phyloP scores from a whole-genome alignment of 2,797 vertebrate genomes.

The Malurus splendens region DNA sequence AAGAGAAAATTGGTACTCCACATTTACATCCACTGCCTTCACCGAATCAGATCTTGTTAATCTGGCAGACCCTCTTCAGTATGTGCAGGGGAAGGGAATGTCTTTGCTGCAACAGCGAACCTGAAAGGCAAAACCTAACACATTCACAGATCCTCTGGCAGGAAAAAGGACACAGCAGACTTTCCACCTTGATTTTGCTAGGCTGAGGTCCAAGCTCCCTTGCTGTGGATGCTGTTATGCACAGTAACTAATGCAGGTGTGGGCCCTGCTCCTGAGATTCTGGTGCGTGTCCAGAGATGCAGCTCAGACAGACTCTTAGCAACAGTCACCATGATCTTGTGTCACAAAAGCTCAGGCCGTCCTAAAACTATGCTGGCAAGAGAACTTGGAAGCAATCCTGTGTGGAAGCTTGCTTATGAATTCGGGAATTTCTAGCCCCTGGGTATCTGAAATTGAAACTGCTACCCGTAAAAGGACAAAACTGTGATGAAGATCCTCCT shows the following conservation, averaged over 20 bases:
- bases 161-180: not conserved
- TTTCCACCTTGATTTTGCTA: not conserved
- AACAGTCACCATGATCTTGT: not conserved
- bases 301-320: not conserved
- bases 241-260: not conserved
- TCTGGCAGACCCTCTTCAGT: not conserved
- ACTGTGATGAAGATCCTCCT: not conserved
- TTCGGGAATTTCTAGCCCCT: not conserved
- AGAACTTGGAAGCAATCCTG: not conserved
- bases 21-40: not conserved
- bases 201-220: not conserved
- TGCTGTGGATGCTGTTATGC: not conserved
- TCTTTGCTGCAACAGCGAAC: not conserved
- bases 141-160: not conserved
- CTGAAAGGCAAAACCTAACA: not conserved
- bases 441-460: not conserved
- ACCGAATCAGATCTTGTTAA: not conserved
- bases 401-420: not conserved
- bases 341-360: not conserved
- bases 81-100: not conserved
- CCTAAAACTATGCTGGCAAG: not conserved
- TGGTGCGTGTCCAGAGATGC: not conserved
- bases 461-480: not conserved
- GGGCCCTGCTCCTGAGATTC: not conserved
- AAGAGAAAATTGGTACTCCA: not conserved